Percentiles rank a stretch among this genome's conserved stretches.
Conservation (phyloP, 1,140 invertebrate species). For the Macrobrachium nipponense region DNA sequence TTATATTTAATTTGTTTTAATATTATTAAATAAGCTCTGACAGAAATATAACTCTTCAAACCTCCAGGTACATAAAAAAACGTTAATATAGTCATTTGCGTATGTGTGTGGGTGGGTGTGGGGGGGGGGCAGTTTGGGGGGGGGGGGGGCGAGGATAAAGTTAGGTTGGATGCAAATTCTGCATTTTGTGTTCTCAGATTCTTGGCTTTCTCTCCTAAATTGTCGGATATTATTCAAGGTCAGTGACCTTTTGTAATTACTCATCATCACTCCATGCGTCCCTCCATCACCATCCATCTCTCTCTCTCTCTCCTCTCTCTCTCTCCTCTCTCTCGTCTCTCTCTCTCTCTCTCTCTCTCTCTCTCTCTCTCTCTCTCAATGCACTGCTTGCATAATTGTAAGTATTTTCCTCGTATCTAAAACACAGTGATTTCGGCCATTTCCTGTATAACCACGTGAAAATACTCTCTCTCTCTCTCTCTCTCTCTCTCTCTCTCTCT, state of each 20-base stretch:
- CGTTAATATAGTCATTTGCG: too few species aligned
- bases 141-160: neutral
- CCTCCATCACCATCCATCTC: neutral
- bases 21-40: too few species aligned
- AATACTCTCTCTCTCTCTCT: neutral
- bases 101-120: neutral
- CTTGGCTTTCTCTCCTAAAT: neutral
- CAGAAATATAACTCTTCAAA: too few species aligned
- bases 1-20: too few species aligned
- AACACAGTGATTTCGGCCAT: too few species aligned
- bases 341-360: neutral
- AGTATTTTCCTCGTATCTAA: too few species aligned
- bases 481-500: neutral
- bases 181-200: neutral
- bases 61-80: too few species aligned
- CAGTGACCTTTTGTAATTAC: neutral
- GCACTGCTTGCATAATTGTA: neutral
- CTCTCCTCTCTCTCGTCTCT: slow-evolving; percentile 1
- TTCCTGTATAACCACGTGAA: too few species aligned
- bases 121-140: neutral
- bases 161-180: neutral
- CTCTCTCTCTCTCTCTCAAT: neutral
- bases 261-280: neutral
- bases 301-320: neutral
- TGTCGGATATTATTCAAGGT: neutral